Conservation (phyloP, 2,113 vertebrate genomes). For the Tympanuchus pallidicinctus region DNA sequence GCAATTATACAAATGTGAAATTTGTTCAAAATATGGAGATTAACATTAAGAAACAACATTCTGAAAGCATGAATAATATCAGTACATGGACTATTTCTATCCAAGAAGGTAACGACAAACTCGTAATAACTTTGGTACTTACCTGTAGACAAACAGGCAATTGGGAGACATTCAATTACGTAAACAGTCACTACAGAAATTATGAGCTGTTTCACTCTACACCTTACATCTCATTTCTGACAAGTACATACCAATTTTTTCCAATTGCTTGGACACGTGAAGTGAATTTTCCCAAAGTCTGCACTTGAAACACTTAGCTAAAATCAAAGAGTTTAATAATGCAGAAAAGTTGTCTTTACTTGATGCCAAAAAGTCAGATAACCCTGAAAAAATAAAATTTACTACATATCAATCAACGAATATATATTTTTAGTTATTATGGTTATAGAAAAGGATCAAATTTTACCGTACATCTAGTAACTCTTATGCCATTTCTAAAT, state of each 20-base stretch:
- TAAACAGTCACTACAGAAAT: not conserved
- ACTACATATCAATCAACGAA: slow-evolving; percentile 22
- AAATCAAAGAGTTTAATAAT: slow-evolving; percentile 87
- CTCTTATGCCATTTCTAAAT: slow-evolving; percentile 91
- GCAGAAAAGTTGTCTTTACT: slow-evolving; percentile 83
- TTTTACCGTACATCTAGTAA: slow-evolving; percentile 91
- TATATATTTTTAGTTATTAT: not conserved
- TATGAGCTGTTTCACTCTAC: not conserved
- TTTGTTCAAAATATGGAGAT: not conserved
- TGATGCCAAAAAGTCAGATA: slow-evolving; percentile 89
- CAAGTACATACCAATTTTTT: slow-evolving; percentile 91
- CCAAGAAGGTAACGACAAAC: not conserved
- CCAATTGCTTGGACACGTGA: slow-evolving; percentile 93
- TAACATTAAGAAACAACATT: not conserved
- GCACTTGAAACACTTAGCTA: slow-evolving; percentile 95
- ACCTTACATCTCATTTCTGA: not conserved
- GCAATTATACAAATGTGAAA: not conserved
- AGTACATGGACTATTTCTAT: not conserved
- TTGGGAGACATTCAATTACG: not conserved
- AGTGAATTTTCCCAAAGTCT: slow-evolving; percentile 96
- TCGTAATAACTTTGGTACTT: not conserved
- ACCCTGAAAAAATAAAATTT: slow-evolving; percentile 79
- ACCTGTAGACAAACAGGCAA: not conserved
- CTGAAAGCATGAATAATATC: not conserved
- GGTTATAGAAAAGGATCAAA: slow-evolving; percentile 1